Conservation (phyloP, 35 echinoderm and acorn worm species). For the Strongylocentrotus purpuratus region DNA sequence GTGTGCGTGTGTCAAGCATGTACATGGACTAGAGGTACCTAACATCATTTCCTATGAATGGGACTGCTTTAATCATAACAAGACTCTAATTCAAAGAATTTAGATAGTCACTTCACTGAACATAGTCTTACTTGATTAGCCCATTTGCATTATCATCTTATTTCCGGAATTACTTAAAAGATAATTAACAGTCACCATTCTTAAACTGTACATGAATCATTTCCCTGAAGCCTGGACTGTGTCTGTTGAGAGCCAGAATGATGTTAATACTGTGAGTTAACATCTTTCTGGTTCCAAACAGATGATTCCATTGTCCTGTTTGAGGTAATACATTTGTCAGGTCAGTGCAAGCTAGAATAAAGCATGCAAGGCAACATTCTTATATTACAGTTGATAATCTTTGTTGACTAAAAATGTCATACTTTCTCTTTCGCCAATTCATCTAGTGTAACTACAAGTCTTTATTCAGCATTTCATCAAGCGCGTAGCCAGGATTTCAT, state of each 20-base stretch:
- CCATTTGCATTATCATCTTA: background rate
- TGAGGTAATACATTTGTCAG: no score
- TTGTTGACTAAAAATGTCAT: no score
- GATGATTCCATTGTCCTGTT: no score
- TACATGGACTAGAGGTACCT: background rate
- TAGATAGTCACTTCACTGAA: background rate
- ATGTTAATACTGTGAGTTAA: no score
- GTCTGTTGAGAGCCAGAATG: background rate
- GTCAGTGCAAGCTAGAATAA: no score
- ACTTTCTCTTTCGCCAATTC: no score
- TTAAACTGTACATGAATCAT: background rate
- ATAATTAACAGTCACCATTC: background rate
- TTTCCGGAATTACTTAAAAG: background rate
- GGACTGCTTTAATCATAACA: background rate
- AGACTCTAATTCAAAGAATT: background rate
- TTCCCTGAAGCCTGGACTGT: background rate
- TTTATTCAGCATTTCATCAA: no score
- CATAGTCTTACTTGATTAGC: background rate
- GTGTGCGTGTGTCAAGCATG: background rate
- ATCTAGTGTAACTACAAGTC: no score
- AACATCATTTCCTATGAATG: conserved; percentile 30
- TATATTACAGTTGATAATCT: no score
- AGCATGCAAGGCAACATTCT: no score
- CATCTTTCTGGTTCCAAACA: no score
- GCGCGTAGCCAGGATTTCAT: no score